phyloP scores from a whole-genome alignment of 2,113 vertebrate species.

The Hippolais icterina region DNA sequence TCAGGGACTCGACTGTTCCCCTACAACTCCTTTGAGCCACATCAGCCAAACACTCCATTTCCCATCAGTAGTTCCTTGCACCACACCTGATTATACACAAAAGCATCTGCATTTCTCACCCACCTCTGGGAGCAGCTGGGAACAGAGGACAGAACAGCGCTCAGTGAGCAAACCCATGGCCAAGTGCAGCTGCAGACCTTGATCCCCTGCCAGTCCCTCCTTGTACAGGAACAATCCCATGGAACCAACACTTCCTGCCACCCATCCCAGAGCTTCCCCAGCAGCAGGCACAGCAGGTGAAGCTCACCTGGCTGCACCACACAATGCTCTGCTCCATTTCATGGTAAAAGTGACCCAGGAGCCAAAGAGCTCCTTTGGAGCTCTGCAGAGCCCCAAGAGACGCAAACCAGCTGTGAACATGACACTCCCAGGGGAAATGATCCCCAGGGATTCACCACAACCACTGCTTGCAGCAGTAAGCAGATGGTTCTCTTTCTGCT shows the following conservation, averaged over 20 bases:
- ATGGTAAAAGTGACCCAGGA: neutral
- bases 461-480: neutral
- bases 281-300: neutral
- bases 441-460: neutral
- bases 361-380: neutral
- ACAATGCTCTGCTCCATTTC: neutral
- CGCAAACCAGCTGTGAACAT: neutral
- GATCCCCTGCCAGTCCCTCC: neutral
- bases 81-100: neutral
- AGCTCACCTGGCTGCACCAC: neutral
- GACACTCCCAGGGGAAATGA: neutral
- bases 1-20: accelerated
- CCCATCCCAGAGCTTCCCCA: neutral
- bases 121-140: neutral
- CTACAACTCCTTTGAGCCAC: neutral
- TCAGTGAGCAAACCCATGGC: accelerated
- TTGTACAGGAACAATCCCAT: neutral
- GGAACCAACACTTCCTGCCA: neutral
- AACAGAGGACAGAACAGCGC: neutral
- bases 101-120: neutral
- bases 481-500: neutral
- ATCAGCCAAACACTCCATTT: neutral
- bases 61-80: neutral
- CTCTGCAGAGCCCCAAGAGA: neutral
- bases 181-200: neutral